phyloP scores from a whole-genome alignment of 1,140 invertebrate species.

The Drosophila bifasciata region DNA sequence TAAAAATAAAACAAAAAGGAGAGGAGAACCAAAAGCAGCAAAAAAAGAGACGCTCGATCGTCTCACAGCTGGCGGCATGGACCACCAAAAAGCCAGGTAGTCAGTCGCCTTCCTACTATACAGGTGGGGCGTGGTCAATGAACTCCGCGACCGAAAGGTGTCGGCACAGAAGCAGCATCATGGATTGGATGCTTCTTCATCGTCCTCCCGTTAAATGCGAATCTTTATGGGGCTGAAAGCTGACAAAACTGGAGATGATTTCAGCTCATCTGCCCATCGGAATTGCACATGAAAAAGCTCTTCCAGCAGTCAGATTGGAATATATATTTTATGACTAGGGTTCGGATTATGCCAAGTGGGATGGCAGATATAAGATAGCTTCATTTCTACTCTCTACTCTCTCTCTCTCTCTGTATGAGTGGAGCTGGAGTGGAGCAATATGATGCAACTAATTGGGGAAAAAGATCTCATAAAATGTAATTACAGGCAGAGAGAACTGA shows the following conservation, averaged over 20 bases:
- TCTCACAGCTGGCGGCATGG: constrained; percentile 18
- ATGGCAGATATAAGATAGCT: background rate
- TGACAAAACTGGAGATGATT: constrained; percentile 1
- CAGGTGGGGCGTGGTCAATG: background rate
- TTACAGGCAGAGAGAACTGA: constrained; percentile 28
- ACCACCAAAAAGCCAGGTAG: constrained; percentile 33
- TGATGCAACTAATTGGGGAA: constrained; percentile 55
- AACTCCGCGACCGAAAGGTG: background rate
- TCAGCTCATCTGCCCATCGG: background rate
- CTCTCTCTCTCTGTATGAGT: background rate
- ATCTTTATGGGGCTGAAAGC: background rate
- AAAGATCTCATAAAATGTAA: constrained; percentile 68
- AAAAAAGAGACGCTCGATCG: background rate
- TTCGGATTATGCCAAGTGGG: background rate
- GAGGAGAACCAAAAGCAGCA: constrained; percentile 7
- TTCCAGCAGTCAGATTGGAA: too few species aligned
- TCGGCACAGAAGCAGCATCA: background rate
- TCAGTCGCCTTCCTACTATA: background rate
- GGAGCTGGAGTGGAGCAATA: background rate
- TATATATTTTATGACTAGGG: too few species aligned
- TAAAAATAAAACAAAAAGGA: constrained; percentile 11
- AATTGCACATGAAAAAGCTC: background rate
- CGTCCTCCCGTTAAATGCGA: background rate
- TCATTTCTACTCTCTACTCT: background rate
- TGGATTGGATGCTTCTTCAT: background rate